Evolutionary conservation across 2,113 vertebrate species (phyloP), one percentile per base, ranked within the genome.

Genomic region (Psephotus haematonotus): DNA sequence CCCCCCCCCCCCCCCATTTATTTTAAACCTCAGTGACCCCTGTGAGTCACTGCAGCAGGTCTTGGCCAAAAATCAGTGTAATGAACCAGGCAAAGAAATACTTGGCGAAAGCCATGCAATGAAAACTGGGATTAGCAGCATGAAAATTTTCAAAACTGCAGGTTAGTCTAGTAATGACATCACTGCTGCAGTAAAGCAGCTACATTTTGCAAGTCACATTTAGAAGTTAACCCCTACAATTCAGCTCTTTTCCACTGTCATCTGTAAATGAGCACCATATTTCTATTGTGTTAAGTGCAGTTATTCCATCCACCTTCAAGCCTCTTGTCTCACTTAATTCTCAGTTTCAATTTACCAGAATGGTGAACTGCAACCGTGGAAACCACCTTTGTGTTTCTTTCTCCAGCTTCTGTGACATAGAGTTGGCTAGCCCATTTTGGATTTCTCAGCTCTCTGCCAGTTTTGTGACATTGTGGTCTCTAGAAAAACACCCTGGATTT

Each of bases 1-100:
- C 67, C 37, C 37, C 37, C 37, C 37, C 87, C 33, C 71, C 29
- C 20, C 5, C 27, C 93, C 93, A 59, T 96, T 97, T 96, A 53
- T 92, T 97, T 95, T 84, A 97, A 97, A 96, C 80, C 68, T 67
- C 69, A 77, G 33, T 96, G 95, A 97, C 92, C 95, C 92, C 96
- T 87, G 77, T 96, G 97, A 97, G 79, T 97, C 97, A 75, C 92
- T 75, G 71, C 82, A 85, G 78, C 84, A 92, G 88, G 96, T 90
- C 92, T 88, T 96, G 90, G 92, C 96, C 81, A 78, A 37, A 79
- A 28, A 62, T 65, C 86, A 80, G 24, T 82, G 68, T 63, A 94
- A 92, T 44, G 55, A 95, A 91, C 90, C 71, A 43, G 81, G 88
- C 81, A 96, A 88, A 95, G 82, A 69, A 87, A 90, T 75, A 82